Conservation (phyloP, 2,888 invertebrate species). For the Eutolmus rufibarbis region DNA sequence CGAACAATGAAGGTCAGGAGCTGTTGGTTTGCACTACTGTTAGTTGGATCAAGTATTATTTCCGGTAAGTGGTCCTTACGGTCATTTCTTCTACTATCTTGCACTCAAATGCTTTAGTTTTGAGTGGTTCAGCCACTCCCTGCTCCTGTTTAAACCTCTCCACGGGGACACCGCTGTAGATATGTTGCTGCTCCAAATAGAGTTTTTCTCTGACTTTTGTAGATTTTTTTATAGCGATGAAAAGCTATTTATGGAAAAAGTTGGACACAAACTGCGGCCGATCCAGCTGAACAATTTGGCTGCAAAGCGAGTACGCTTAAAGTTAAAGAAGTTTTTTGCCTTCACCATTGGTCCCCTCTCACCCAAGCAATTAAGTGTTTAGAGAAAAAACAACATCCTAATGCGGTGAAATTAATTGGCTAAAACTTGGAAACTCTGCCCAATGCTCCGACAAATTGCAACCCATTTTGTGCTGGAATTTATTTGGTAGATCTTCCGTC, state of each 20-base stretch:
- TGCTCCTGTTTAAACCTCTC: not conserved
- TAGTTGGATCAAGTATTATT: slow-evolving; percentile 56
- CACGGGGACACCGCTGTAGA: not conserved
- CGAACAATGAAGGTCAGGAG: slow-evolving; percentile 52
- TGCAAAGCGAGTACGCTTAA: not conserved
- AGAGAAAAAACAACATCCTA: not conserved
- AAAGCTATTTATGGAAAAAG: slow-evolving; percentile 20
- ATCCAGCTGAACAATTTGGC: not conserved
- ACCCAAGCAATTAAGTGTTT: not conserved
- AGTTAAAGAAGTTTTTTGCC: not conserved
- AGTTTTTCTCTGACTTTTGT: not conserved
- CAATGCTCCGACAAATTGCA: not conserved
- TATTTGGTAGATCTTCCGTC: not conserved
- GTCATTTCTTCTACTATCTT: slow-evolving; percentile 26
- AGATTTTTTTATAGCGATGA: not conserved
- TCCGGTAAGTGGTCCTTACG: slow-evolving; percentile 53
- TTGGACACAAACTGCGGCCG: not conserved
- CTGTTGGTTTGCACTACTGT: slow-evolving; percentile 56
- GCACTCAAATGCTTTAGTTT: slow-evolving; percentile 9
- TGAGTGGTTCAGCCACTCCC: not conserved
- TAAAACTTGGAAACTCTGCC: not conserved
- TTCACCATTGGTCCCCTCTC: not conserved
- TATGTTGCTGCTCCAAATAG: not conserved
- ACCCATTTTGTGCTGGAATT: not conserved
- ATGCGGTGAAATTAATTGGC: not conserved